A percentile compares a stretch with the other conserved stretches of the same genome.
These are phyloP conservation scores for Ethmia dodecea DNA, from an alignment of 2,888 invertebrate species.

Conservation along the genomic window DNA sequence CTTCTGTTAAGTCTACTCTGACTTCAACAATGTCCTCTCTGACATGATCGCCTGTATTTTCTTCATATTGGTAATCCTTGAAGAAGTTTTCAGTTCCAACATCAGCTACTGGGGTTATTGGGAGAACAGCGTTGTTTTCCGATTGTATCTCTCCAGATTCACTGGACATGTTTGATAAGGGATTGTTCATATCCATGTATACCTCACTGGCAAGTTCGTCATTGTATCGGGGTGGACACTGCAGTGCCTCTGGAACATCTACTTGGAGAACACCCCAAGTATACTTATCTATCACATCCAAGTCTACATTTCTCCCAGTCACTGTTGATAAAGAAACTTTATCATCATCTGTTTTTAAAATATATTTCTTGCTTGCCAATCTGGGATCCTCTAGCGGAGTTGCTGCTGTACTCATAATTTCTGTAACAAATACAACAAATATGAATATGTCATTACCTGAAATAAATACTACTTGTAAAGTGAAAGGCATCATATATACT, in stretches of 20 bases:
- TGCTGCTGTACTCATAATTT: conserved; percentile 43
- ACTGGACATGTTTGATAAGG: conserved; percentile 26
- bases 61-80: conserved; percentile 7
- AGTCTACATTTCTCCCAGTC: conserved; percentile 33
- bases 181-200: conserved; percentile 37
- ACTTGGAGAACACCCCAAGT: conserved; percentile 33
- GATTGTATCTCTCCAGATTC: conserved; percentile 38
- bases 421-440: conserved; percentile 46
- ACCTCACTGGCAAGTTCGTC: conserved; percentile 32
- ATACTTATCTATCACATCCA: conserved; percentile 34
- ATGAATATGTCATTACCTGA: too few relatives aligned
- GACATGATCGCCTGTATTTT: conserved; percentile 8
- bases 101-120: conserved; percentile 1
- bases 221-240: conserved; percentile 20
- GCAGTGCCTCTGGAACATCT: conserved; percentile 37
- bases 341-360: conserved; percentile 31
- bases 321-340: conserved; percentile 31
- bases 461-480: too few relatives aligned
- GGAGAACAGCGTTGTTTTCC: conserved; percentile 14
- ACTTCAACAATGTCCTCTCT: conserved; percentile 4
- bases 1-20: neutral
- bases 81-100: conserved; percentile 5
- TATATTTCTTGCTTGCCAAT: conserved; percentile 42
- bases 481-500: too few relatives aligned
- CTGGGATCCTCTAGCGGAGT: conserved; percentile 52